Evolutionary conservation across 2,888 invertebrate genomes (phyloP).

Genomic region (Augiades crinisus): DNA sequence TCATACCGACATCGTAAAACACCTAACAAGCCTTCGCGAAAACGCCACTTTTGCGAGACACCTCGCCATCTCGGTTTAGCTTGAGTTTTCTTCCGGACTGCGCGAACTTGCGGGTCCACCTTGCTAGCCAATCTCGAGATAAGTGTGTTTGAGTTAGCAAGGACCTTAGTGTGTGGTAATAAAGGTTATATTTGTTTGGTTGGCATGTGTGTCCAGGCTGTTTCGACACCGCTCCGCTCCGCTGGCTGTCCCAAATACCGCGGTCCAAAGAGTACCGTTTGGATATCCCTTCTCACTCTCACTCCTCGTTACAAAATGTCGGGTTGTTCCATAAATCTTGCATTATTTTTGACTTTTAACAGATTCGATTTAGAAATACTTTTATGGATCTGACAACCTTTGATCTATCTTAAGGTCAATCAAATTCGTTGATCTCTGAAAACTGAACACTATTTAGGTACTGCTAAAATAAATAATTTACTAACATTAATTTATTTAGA

Average conservation of each 20-base stretch:
- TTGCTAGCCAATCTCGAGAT: conserved; percentile 20
- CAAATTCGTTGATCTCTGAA: no score
- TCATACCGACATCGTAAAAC: conserved; percentile 46
- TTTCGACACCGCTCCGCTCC: conserved; percentile 54
- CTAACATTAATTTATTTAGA: no score
- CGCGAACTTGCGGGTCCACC: conserved; percentile 28
- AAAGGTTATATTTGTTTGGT: conserved; percentile 42
- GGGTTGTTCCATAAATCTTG: background rate
- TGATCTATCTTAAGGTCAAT: no score
- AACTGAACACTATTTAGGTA: no score
- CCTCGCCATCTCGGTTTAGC: background rate
- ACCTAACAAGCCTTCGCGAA: conserved; percentile 34
- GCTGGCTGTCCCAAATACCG: conserved; percentile 63
- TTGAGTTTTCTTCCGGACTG: background rate
- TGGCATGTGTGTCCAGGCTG: conserved; percentile 38
- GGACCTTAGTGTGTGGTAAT: conserved; percentile 35
- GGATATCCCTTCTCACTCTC: conserved; percentile 44
- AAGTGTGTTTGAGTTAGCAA: conserved; percentile 33
- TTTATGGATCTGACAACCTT: no score
- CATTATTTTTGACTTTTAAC: no score
- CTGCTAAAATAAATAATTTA: no score
- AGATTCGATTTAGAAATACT: no score
- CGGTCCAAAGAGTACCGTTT: conserved; percentile 51
- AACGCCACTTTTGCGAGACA: conserved; percentile 39
- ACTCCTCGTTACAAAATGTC: conserved; percentile 33